phyloP scores from a whole-genome alignment of 2,888 invertebrate genomes.

The Reticulitermes lucifugus region DNA sequence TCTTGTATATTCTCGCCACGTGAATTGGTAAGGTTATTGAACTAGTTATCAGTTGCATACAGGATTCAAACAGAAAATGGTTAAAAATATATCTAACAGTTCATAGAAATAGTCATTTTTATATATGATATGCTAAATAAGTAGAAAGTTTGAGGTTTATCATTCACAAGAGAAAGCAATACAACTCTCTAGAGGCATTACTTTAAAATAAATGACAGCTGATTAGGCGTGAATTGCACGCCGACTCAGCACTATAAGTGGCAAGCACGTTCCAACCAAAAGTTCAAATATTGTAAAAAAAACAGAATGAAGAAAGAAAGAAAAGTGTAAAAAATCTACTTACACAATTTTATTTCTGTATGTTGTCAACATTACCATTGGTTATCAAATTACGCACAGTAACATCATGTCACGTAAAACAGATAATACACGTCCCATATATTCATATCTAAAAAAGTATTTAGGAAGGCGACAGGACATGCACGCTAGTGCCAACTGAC shows the following conservation, averaged over 20 bases:
- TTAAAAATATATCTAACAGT: background rate
- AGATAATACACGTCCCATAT: background rate
- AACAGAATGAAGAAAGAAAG: background rate
- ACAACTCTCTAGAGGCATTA: background rate
- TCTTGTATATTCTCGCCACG: background rate
- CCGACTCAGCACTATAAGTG: background rate
- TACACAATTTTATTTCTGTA: background rate
- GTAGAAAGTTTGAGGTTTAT: slow-evolving; percentile 33
- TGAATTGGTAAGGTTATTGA: background rate
- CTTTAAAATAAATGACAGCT: background rate
- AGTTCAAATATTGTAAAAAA: background rate
- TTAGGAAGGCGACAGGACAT: background rate
- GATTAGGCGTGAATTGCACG: background rate
- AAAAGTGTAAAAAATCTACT: background rate
- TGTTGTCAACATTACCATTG: background rate
- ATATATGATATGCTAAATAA: background rate
- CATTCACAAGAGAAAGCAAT: slow-evolving; percentile 21
- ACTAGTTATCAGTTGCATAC: background rate
- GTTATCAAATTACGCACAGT: background rate
- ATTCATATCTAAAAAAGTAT: slow-evolving; percentile 6
- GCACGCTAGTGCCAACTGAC: background rate
- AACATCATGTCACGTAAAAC: background rate
- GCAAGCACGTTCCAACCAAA: background rate
- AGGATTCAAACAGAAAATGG: background rate
- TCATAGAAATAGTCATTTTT: slow-evolving; percentile 18